These are phyloP conservation scores for Drosophila fuyamai DNA, from an alignment of 1,140 invertebrate species.

Conservation along the genomic window DNA sequence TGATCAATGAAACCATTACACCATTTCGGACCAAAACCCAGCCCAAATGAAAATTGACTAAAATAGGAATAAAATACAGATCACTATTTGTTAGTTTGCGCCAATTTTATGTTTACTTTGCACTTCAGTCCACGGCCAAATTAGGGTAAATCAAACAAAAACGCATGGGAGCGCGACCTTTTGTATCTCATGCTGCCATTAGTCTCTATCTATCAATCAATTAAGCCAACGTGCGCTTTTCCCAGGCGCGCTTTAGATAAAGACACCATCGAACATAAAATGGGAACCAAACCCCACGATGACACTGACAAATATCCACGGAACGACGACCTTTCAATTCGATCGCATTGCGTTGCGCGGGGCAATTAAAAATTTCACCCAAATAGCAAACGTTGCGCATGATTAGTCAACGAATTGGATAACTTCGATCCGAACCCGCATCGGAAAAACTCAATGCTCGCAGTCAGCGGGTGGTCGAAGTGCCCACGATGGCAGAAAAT, in stretches of 20 bases:
- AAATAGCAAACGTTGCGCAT: conserved; percentile 77
- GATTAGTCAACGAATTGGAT: conserved; percentile 70
- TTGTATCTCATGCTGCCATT: conserved; percentile 47
- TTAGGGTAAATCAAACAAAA: conserved; percentile 68
- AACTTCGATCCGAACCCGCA: conserved; percentile 61
- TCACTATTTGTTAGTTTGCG: conserved; percentile 75
- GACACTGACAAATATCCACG: conserved; percentile 68
- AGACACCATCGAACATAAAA: conserved; percentile 38
- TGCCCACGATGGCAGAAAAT: conserved; percentile 25
- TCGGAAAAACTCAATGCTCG: conserved; percentile 12
- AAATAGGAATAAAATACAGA: conserved; percentile 26
- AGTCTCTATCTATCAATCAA: conserved; percentile 61
- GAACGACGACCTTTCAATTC: conserved; percentile 39
- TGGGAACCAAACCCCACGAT: conserved; percentile 53
- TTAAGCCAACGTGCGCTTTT: conserved; percentile 69
- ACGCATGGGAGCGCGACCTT: conserved; percentile 46
- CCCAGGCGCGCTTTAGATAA: conserved; percentile 76
- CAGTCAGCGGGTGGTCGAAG: conserved; percentile 19
- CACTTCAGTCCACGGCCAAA: conserved; percentile 58
- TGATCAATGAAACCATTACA: conserved; percentile 14
- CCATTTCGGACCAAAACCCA: conserved; percentile 17
- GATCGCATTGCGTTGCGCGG: conserved; percentile 45
- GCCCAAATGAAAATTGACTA: conserved; percentile 36
- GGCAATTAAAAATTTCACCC: conserved; percentile 77
- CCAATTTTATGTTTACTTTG: conserved; percentile 82